These are phyloP conservation scores for Furnarius figulus DNA, from an alignment of 2,113 vertebrate species.

Conservation along the genomic window DNA sequence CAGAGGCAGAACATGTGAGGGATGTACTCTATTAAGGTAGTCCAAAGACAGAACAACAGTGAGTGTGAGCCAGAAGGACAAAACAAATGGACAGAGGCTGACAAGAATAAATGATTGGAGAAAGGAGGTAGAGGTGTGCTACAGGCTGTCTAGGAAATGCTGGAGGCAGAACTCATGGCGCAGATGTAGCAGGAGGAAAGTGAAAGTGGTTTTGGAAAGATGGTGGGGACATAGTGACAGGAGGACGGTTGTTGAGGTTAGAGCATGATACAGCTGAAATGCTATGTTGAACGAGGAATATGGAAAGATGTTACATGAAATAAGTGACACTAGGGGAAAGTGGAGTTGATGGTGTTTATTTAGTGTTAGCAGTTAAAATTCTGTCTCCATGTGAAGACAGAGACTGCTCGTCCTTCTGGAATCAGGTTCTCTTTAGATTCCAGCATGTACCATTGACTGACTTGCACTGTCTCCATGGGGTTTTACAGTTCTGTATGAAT, in stretches of 20 bases:
- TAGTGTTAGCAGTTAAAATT: neutral
- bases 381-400: neutral
- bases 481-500: neutral
- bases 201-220: neutral
- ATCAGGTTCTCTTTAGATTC: neutral
- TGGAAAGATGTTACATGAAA: neutral
- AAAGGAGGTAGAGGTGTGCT: neutral
- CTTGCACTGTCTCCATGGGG: neutral
- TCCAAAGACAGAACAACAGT: neutral
- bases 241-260: neutral
- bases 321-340: neutral
- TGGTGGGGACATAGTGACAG: neutral
- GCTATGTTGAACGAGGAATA: neutral
- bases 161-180: neutral
- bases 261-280: neutral
- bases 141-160: neutral
- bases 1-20: neutral
- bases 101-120: neutral
- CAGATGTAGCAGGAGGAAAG: neutral
- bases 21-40: neutral
- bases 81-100: neutral
- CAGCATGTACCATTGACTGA: neutral
- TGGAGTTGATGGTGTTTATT: neutral
- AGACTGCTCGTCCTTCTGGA: neutral
- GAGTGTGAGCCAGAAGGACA: neutral